Evolutionary conservation across 1,140 invertebrate genomes (phyloP), one percentile per base, ranked within the genome.

Genomic region (Scaptomyza pallida): DNA sequence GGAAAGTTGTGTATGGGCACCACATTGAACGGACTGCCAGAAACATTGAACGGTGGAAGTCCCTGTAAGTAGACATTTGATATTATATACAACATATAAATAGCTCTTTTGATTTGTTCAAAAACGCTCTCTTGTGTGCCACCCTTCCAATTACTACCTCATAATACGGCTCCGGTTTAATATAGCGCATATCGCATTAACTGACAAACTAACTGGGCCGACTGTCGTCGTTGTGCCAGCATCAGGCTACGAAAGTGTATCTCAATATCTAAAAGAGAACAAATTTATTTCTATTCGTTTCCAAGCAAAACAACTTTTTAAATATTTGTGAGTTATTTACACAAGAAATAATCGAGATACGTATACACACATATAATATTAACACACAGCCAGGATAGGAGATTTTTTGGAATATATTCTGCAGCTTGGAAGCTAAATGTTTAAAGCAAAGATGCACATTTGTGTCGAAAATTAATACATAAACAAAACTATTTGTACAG

Each of bases 1-100:
- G 94, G 94, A 78, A 95, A 91, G 72, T 94, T 92, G 78, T 96
- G 95, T 64, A 96, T 92, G 63, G 93, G 93, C 78, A 95, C 89
- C 63, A 96, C 93, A 74, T 90, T 89, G 26, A 92, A 92, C 6
- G 90, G 89, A 72, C 90, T 91, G 70, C 90, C 89, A 12, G 90
- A 75, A 51, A 89, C 89, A 85, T 90, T 90, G 51, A 90, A 90
- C 35, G 90, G 90, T 79, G 90, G 90, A 78, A 90, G 89, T 54
- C 90, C 90, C 90, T 91, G 78, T 37, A 89, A 91, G 30, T 5
- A 48, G 8, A 54, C 19, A 17, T 5, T 5, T 21, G 4, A 44
- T 10, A 26, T 64, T 45, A 63, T n/a, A 30, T 37, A n/a, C 13
- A 63, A 44, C 5, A 44, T 21, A 10, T 23, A 50, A 13, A 44